Conservation (phyloP, 2,113 vertebrate species). For the Ctenomys sociabilis region DNA sequence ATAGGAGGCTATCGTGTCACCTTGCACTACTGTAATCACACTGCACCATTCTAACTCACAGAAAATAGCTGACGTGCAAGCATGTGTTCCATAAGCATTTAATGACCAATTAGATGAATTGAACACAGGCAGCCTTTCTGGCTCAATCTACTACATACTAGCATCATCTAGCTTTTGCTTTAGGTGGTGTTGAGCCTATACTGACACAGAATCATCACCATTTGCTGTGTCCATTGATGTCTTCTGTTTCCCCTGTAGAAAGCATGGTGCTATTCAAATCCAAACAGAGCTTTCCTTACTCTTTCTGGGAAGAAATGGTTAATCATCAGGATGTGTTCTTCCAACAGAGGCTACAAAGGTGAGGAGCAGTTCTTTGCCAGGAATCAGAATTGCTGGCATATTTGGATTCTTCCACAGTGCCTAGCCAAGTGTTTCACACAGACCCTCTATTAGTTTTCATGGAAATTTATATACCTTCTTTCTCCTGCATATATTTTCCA, state of each 20-base stretch:
- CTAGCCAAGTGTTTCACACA: not conserved
- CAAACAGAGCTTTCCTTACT: not conserved
- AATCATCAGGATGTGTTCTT: not conserved
- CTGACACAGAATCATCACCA: not conserved
- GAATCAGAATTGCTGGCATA: not conserved
- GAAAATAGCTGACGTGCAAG: not conserved
- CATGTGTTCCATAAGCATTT: not conserved
- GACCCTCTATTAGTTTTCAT: not conserved
- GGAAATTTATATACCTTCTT: not conserved
- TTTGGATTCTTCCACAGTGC: not conserved
- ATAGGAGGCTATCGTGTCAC: not conserved
- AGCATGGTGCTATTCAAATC: not conserved
- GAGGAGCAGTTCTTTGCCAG: conserved; percentile 62
- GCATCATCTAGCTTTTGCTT: not conserved
- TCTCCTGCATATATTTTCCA: not conserved
- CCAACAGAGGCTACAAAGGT: conserved; percentile 77
- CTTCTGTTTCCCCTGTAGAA: not conserved
- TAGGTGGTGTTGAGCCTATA: not conserved
- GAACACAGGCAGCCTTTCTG: not conserved
- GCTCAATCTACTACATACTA: not conserved
- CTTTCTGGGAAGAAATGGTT: not conserved
- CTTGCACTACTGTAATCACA: not conserved
- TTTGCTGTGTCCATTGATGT: not conserved
- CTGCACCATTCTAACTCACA: not conserved
- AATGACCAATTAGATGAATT: not conserved